These are phyloP conservation scores for Mus spicilegus DNA, from an alignment of 2,113 vertebrate species.

Conservation along the genomic window DNA sequence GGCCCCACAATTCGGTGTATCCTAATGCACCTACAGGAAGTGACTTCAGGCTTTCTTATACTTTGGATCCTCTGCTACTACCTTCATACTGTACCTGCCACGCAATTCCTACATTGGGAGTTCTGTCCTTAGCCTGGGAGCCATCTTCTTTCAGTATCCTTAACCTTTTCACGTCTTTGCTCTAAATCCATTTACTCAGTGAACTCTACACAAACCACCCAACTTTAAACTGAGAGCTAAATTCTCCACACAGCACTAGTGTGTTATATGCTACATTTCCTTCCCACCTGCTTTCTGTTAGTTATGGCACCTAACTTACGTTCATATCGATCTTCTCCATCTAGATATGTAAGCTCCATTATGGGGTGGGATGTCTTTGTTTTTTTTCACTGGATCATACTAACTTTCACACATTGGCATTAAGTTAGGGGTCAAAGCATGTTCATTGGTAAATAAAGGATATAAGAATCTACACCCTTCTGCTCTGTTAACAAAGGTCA, in stretches of 20 bases:
- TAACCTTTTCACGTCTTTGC: not conserved
- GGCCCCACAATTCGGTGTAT: not conserved
- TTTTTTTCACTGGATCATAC: not conserved
- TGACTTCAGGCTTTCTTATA: not conserved
- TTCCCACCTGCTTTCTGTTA: not conserved
- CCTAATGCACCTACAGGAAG: not conserved
- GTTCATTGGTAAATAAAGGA: not conserved
- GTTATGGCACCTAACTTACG: not conserved
- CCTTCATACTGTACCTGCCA: not conserved
- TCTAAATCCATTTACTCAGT: not conserved
- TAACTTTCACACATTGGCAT: not conserved
- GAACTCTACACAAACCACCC: not conserved
- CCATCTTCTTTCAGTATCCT: not conserved
- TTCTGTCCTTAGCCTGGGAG: not conserved
- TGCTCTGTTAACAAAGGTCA: not conserved
- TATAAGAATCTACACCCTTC: not conserved
- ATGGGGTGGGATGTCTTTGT: not conserved
- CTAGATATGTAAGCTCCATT: not conserved
- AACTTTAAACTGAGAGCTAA: not conserved
- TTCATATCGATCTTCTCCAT: not conserved
- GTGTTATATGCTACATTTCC: not conserved
- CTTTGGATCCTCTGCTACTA: too few relatives aligned
- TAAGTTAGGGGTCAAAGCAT: not conserved
- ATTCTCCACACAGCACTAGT: not conserved
- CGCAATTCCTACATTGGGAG: rapidly evolving